A percentile compares a stretch with the other conserved stretches of the same genome.
These are phyloP conservation scores for Lissocephala sabroskyi DNA, from an alignment of 2,888 invertebrate species.

Conservation along the genomic window DNA sequence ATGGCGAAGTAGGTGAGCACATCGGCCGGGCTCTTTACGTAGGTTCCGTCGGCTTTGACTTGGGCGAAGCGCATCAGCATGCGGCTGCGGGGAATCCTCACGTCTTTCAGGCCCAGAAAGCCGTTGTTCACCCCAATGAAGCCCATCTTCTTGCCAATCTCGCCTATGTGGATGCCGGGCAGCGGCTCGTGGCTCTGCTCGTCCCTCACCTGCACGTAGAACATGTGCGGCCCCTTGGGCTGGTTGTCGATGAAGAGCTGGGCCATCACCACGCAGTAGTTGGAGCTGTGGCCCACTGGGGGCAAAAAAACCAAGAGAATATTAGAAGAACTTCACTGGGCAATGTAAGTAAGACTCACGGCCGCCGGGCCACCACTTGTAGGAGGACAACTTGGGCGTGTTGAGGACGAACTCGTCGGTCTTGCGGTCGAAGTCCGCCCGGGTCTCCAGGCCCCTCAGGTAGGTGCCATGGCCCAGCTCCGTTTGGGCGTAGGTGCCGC, in stretches of 20 bases:
- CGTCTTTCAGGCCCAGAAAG: slow-evolving; percentile 87
- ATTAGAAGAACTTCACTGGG: background rate
- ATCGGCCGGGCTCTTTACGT: slow-evolving; percentile 84
- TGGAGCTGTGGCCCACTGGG: slow-evolving; percentile 92
- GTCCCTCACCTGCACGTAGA: slow-evolving; percentile 93
- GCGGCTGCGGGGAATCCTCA: slow-evolving; percentile 87
- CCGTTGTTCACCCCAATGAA: slow-evolving; percentile 95
- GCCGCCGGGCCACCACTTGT: slow-evolving; percentile 98
- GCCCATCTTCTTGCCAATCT: slow-evolving; percentile 94
- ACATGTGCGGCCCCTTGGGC: slow-evolving; percentile 91
- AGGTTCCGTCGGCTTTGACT: slow-evolving; percentile 92
- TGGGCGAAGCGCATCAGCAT: slow-evolving; percentile 95
- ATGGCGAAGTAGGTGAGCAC: slow-evolving; percentile 88
- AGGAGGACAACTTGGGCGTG: slow-evolving; percentile 88
- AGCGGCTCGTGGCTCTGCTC: slow-evolving; percentile 90
- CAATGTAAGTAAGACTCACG: slow-evolving; percentile 76
- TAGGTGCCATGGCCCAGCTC: slow-evolving; percentile 97
- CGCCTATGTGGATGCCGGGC: slow-evolving; percentile 90
- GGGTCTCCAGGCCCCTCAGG: slow-evolving; percentile 90
- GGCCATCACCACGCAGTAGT: slow-evolving; percentile 92
- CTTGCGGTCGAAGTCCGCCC: slow-evolving; percentile 87
- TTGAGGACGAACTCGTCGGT: slow-evolving; percentile 90
- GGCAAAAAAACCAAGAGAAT: background rate
- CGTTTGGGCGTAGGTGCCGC: slow-evolving; percentile 97
- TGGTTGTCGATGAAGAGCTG: slow-evolving; percentile 87